Percentiles rank a stretch among this genome's conserved stretches.
Conservation (phyloP, 2,797 vertebrate species). For the Sphenodon punctatus region DNA sequence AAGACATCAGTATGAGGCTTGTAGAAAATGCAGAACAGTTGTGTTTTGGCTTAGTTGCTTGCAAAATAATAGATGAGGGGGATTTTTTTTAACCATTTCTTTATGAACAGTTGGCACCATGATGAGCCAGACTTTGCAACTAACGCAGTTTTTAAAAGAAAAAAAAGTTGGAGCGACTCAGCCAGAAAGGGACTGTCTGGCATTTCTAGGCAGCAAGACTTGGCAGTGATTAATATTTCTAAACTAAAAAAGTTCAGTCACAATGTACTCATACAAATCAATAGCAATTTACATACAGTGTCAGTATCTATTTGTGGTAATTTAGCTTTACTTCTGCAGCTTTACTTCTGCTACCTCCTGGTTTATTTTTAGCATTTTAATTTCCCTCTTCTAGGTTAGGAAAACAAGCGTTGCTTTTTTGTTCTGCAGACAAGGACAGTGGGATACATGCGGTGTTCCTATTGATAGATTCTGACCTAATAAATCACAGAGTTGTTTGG, state of each 20-base stretch:
- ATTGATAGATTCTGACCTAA: background rate
- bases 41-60: background rate
- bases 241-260: background rate
- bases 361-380: conserved; percentile 22
- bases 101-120: accelerated
- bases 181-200: background rate
- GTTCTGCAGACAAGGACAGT: background rate
- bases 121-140: accelerated
- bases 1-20: background rate
- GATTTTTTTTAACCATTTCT: accelerated
- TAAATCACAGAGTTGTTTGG: background rate
- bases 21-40: background rate
- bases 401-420: background rate
- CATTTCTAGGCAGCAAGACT: background rate
- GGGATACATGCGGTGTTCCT: background rate
- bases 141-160: too few species aligned
- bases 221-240: conserved; percentile 20
- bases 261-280: background rate
- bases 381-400: background rate
- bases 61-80: accelerated
- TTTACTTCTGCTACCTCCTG: background rate
- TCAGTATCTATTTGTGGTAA: background rate
- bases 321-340: background rate
- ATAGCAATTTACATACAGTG: background rate
- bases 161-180: too few species aligned